Evolutionary conservation across 2,113 vertebrate species (phyloP).

Genomic region (Rattus rattus): DNA sequence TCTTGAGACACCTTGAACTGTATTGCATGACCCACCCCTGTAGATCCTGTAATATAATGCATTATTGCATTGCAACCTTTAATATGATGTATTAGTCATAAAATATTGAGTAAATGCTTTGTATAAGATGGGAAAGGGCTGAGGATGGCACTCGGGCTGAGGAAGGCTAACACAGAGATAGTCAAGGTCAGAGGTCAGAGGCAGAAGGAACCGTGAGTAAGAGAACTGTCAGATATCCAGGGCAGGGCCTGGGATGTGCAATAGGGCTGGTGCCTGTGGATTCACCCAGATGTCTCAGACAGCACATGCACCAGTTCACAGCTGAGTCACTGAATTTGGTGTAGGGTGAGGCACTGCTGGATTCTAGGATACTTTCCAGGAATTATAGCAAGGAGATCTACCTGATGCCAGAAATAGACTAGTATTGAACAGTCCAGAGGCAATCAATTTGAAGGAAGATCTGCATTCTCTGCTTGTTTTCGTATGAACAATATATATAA

Average conservation of each 20-base stretch:
- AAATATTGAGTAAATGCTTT: not conserved
- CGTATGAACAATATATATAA: too few relatives aligned
- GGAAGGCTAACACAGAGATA: not conserved
- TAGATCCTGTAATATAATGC: not conserved
- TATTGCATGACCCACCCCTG: not conserved
- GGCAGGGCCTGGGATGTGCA: not conserved
- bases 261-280: not conserved
- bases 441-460: constrained; percentile 17
- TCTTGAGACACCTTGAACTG: not conserved
- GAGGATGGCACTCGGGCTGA: not conserved
- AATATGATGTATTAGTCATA: not conserved
- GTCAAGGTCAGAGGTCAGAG: not conserved
- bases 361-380: not conserved
- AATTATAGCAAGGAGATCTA: not conserved
- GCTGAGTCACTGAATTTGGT: not conserved
- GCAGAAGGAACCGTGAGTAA: not conserved
- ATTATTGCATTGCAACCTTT: not conserved
- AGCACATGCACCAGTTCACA: not conserved
- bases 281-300: not conserved
- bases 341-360: not conserved
- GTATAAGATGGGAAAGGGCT: constrained; percentile 5
- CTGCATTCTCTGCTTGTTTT: not conserved
- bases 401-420: not conserved
- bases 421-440: not conserved
- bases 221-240: not conserved